Evolutionary conservation across 2,888 invertebrate species (phyloP).

Genomic region (Brenthis ino): DNA sequence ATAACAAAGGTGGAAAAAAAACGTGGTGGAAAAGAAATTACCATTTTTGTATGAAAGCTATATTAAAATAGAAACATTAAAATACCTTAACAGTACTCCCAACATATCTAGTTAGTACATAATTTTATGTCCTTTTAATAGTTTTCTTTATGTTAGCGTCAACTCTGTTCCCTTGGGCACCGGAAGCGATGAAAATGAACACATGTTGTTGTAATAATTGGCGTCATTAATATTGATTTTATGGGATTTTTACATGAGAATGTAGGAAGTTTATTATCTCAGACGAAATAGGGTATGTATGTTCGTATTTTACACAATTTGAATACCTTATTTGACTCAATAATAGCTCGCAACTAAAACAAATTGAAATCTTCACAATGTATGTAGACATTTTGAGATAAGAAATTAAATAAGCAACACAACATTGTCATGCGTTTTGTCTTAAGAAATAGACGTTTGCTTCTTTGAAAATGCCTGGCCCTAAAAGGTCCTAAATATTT

Average conservation of each 20-base stretch:
- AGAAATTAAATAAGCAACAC: no score
- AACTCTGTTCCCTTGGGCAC: slow-evolving; percentile 38
- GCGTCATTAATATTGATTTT: slow-evolving; percentile 46
- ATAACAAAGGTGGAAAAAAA: background rate
- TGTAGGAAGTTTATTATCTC: slow-evolving; percentile 25
- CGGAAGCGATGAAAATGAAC: slow-evolving; percentile 46
- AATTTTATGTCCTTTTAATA: slow-evolving; percentile 49
- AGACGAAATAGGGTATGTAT: background rate
- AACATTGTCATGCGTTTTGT: no score
- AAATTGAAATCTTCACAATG: no score
- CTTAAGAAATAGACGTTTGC: no score
- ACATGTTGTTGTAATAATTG: slow-evolving; percentile 47
- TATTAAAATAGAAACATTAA: background rate
- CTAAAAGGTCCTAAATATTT: no score
- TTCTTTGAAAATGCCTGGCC: no score
- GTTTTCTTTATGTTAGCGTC: slow-evolving; percentile 16
- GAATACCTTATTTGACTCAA: no score
- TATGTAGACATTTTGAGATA: no score
- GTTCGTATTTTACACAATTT: no score
- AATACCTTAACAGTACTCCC: background rate
- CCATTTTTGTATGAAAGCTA: background rate
- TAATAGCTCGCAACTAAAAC: no score
- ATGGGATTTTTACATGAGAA: slow-evolving; percentile 42
- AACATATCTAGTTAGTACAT: slow-evolving; percentile 22
- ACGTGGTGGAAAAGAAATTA: background rate